phyloP scores from a whole-genome alignment of 2,888 invertebrate genomes.

The Pammene fasciana region DNA sequence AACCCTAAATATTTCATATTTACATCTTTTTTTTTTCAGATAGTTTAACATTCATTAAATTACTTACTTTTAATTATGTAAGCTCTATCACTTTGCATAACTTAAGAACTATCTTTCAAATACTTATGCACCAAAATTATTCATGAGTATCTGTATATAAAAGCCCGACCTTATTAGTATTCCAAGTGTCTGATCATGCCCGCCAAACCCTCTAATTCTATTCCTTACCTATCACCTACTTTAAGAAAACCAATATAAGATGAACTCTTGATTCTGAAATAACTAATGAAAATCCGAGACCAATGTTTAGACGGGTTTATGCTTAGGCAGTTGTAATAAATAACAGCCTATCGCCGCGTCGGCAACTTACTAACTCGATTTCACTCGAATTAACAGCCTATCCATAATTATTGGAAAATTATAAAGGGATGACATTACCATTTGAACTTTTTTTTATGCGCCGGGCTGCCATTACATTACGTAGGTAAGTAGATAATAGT shows the following conservation, averaged over 20 bases:
- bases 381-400: conserved; percentile 19
- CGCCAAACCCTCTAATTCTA: background rate
- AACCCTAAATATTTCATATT: no score
- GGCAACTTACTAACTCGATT: conserved; percentile 14
- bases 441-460: background rate
- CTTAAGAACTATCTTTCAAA: no score
- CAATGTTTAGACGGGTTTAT: background rate
- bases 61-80: no score
- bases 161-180: conserved; percentile 18
- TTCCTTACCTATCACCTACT: background rate
- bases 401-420: conserved; percentile 23
- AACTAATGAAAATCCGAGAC: background rate
- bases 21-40: no score
- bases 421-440: background rate
- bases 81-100: no score
- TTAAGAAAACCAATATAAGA: background rate
- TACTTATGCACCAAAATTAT: background rate
- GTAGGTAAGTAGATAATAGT: no score
- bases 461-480: background rate
- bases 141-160: conserved; percentile 12
- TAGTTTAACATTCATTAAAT: no score
- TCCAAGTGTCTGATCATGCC: conserved; percentile 10
- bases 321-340: background rate
- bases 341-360: background rate
- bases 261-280: background rate